A percentile compares a stretch with the other conserved stretches of the same genome.
Evolutionary conservation across 35 echinoderm and acorn worm species (phyloP).

Genomic region (Eucidaris tribuloides): DNA sequence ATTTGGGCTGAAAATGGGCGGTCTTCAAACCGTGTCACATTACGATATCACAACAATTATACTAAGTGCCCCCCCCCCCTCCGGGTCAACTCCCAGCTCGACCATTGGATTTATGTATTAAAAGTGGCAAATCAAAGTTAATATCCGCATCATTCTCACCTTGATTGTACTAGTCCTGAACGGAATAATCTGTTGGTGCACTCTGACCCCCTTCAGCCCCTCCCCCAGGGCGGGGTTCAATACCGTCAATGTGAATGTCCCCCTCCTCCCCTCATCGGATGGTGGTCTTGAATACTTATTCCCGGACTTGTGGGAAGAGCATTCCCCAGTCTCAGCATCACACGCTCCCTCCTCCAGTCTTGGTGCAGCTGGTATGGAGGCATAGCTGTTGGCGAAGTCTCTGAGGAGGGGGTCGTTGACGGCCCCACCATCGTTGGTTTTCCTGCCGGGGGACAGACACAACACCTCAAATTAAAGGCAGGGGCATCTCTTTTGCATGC

Average conservation of each 20-base stretch:
- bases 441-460: too few relatives aligned
- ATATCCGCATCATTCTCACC: too few relatives aligned
- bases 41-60: too few relatives aligned
- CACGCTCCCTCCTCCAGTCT: conserved; percentile 7
- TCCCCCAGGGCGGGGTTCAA: conserved; percentile 82
- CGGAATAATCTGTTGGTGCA: conserved; percentile 76
- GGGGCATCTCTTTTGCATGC: too few relatives aligned
- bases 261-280: neutral
- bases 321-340: too few relatives aligned
- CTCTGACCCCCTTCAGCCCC: conserved; percentile 58
- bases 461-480: too few relatives aligned
- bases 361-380: neutral
- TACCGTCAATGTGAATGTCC: conserved; percentile 67
- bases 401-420: conserved; percentile 87
- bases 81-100: too few relatives aligned
- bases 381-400: conserved; percentile 49
- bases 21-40: too few relatives aligned
- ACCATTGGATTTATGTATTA: too few relatives aligned
- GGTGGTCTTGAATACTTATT: conserved; percentile 1
- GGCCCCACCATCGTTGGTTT: conserved; percentile 95
- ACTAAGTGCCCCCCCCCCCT: too few relatives aligned
- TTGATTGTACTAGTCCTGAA: conserved; percentile 86
- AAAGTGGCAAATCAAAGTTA: too few relatives aligned
- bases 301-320: neutral
- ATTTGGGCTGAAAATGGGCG: too few relatives aligned